Evolutionary conservation across 2,797 vertebrate species (phyloP).

Genomic region (Chromobotia macracanthus): DNA sequence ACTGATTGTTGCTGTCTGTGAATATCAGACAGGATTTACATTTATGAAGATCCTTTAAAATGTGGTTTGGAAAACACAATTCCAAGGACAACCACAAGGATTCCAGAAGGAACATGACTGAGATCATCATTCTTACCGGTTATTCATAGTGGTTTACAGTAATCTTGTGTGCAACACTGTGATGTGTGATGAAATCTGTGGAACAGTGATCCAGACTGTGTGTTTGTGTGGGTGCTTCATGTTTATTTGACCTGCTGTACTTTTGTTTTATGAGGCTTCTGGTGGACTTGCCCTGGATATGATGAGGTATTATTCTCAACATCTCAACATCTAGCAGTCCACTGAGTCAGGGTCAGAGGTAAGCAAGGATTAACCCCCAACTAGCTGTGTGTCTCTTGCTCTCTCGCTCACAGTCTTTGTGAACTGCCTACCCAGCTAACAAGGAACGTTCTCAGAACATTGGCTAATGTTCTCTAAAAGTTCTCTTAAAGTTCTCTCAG

Average conservation of each 20-base stretch:
- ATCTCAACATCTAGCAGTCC: slow-evolving; percentile 72
- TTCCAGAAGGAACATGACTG: background rate
- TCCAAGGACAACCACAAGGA: background rate
- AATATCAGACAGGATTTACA: slow-evolving; percentile 23
- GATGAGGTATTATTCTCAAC: slow-evolving; percentile 80
- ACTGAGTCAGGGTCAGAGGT: slow-evolving; percentile 80
- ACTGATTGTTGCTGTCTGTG: slow-evolving; percentile 67
- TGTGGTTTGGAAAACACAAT: slow-evolving; percentile 2
- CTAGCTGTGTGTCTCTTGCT: slow-evolving; percentile 42
- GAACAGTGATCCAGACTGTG: background rate
- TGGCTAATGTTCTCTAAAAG: no score
- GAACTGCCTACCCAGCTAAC: no score
- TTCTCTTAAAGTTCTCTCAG: no score
- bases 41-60: slow-evolving; percentile 39
- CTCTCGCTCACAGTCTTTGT: slow-evolving; percentile 22
- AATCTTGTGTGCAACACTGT: slow-evolving; percentile 12
- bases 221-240: slow-evolving; percentile 27
- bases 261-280: slow-evolving; percentile 75
- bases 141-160: background rate
- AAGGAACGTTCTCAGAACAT: no score
- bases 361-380: slow-evolving; percentile 68
- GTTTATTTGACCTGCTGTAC: slow-evolving; percentile 74
- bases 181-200: slow-evolving; percentile 11
- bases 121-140: background rate
- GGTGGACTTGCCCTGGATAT: slow-evolving; percentile 78